phyloP scores from a whole-genome alignment of 1,140 invertebrate genomes.

The Oreohelix idahoensis region DNA sequence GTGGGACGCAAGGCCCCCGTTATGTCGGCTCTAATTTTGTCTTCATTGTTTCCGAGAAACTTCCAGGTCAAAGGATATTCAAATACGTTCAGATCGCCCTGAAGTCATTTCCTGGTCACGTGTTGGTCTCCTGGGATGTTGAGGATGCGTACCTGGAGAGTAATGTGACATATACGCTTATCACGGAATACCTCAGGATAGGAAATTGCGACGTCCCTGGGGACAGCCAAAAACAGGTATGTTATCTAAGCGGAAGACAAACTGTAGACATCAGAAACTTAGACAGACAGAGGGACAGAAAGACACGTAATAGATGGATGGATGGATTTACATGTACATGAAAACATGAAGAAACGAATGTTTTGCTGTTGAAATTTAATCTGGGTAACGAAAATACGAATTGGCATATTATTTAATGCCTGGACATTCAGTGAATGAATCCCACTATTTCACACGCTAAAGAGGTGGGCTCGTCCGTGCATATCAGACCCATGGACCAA shows the following conservation, averaged over 20 bases:
- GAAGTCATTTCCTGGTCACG: not conserved
- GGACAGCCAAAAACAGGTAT: not conserved
- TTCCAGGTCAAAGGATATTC: not conserved
- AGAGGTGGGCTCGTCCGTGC: too few relatives aligned
- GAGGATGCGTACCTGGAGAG: not conserved
- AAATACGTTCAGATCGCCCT: not conserved
- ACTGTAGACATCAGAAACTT: not conserved
- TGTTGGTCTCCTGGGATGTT: constrained; percentile 26
- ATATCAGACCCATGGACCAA: too few relatives aligned
- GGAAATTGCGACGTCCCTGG: not conserved
- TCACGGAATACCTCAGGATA: not conserved
- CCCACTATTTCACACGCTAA: too few relatives aligned
- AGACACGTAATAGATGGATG: not conserved
- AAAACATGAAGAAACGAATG: too few relatives aligned
- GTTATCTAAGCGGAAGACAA: not conserved
- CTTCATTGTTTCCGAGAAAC: too few relatives aligned
- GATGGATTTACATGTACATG: not conserved
- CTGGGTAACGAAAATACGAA: too few relatives aligned
- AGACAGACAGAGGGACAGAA: not conserved
- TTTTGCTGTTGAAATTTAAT: too few relatives aligned
- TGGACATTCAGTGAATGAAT: too few relatives aligned
- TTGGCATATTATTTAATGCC: too few relatives aligned
- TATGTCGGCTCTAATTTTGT: too few relatives aligned
- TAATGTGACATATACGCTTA: not conserved
- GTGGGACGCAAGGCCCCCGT: too few relatives aligned